phyloP scores from a whole-genome alignment of 2,113 vertebrate species.

The Notiomystis cincta region DNA sequence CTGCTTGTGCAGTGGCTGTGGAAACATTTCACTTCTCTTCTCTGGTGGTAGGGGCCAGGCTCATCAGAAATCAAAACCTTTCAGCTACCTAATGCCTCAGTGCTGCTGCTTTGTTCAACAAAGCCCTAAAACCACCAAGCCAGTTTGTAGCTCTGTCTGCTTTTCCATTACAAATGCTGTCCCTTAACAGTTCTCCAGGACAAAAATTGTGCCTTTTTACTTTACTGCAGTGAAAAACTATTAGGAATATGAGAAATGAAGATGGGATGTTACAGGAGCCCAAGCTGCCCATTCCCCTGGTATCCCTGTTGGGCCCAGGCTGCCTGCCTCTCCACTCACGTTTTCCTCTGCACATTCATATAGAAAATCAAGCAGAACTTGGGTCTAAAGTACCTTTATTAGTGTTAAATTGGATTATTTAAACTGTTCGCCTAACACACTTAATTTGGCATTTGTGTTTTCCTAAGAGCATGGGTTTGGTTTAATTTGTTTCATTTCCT shows the following conservation, averaged over 20 bases:
- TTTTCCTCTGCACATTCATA: neutral
- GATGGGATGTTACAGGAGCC: neutral
- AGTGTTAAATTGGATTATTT: neutral
- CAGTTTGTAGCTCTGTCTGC: neutral
- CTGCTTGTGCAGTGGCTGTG: too few species aligned
- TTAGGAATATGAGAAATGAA: neutral
- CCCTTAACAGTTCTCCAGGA: neutral
- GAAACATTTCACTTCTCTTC: too few species aligned
- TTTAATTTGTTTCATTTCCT: constrained; percentile 33
- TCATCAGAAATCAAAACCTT: too few species aligned
- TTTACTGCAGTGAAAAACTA: neutral
- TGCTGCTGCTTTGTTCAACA: neutral
- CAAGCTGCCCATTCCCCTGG: neutral
- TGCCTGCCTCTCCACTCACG: neutral
- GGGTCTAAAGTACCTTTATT: neutral
- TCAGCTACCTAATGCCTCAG: too few species aligned
- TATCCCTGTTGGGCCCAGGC: neutral
- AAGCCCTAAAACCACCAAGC: neutral
- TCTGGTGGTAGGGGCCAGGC: too few species aligned
- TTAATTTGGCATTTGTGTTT: constrained; percentile 21
- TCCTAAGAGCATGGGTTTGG: neutral
- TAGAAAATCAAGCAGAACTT: neutral
- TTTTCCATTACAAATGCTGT: neutral
- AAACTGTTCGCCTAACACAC: neutral
- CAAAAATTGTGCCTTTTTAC: neutral